Base-by-base conservation (phyloP, 1,140 invertebrate species). In the Orchesella cincta region DNA sequence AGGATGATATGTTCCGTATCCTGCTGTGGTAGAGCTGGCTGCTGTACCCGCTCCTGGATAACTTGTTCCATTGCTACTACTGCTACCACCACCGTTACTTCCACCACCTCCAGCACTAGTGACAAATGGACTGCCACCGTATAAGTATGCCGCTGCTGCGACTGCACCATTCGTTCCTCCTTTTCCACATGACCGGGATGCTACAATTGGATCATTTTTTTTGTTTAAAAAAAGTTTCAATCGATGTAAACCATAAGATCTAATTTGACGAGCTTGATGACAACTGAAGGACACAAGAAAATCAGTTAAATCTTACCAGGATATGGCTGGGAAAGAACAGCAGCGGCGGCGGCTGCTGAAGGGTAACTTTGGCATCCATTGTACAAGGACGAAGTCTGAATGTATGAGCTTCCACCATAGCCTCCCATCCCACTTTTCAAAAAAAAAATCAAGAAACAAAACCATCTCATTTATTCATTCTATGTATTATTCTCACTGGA, bases 311-410 rank as follows among this genome's bases (percentile, higher is more conserved):
- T 75, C 80, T 82, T 79, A 82, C 81, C 81, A 62, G 81, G 73
- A 62, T 82, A 82, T 1, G 78, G 76, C 78, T 82, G 81, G 51
- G 78, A 80, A 80, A 80, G 79, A 73, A 79, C 78, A 80, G 78
- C 78, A 72, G 80, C 80, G 29, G 72, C 71, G 23, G 76, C 76
- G 5, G 76, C 29, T 5, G 76, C 64, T 20, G 76, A 67, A 34
- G 74, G 75, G 57, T 82, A 82, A 18, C 76, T 64, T 75, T 82
- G 81, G 72, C 77, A 77, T 77, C 81, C 81, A 73, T 82, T 82
- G 77, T 82, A 82, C 57, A 82, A 80, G 20, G 77, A 77, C 36
- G 81, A 74, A 70, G 46, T 80, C 62, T 79, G 80, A 73, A 78
- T 78, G 70, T 82, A 82, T n/a, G 54, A 46, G 2, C 78, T 54